Base-by-base conservation (phyloP, 2,113 vertebrate species). In the Passer montanus region DNA sequence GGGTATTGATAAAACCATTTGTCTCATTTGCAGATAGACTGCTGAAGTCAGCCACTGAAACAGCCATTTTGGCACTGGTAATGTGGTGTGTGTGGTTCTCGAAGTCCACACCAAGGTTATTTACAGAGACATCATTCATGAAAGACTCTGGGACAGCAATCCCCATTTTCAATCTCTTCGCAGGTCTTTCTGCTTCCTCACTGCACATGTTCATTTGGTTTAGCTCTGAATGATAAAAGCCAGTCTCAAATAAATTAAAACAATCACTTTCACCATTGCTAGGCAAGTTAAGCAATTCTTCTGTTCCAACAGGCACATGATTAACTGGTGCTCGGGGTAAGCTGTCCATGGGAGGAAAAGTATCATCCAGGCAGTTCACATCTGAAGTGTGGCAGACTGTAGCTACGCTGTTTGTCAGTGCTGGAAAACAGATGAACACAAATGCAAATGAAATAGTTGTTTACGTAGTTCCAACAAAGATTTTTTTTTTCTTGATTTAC, bases 171-270 rank as follows among this genome's bases (percentile, higher is more conserved):
- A 99, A 98, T 97, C 99, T 98, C 96, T 99, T 99, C 0, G 98
- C 98, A 20, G 99, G 99, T 47, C 99, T 98, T 96, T 99, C 99
- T 11, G 98, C 96, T 97, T 99, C 99, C 91, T 99, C 99, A 53
- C 97, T 98, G 91, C 99, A 99, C 94, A 99, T 97, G 67, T 98
- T 98, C 68, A 98, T 96, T 91, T 95, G 98, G 94, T 98, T 98
- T 91, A 99, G 91, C 66, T 99, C 99, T 1, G 99, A 99, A 80
- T 98, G 99, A 97, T 99, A 99, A 98, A 99, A 99, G 81, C 99
- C 99, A 59, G 99, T 98, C 93, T 99, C 99, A n/a, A 99, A 98
- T 98, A 99, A 98, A 97, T 99, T 99, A 97, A 99, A 99, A 97
- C 99, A 99, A 98, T 99, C 98, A 69, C 98, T 97, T 97, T 99